A percentile compares a stretch with the other conserved stretches of the same genome.
Evolutionary conservation across 2,113 vertebrate genomes (phyloP).

Genomic region (Pedionomus torquatus): DNA sequence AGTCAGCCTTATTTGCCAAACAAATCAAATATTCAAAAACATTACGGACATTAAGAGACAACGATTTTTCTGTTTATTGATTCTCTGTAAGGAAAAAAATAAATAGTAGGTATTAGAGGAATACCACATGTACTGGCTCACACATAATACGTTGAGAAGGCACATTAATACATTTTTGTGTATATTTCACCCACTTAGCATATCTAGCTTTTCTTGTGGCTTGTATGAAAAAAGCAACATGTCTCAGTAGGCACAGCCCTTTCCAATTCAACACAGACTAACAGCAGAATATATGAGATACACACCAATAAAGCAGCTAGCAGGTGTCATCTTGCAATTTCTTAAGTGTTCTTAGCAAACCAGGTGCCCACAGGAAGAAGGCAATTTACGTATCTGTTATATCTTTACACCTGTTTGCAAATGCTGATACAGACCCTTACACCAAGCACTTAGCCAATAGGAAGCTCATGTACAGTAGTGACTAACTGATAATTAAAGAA

Average conservation of each 20-base stretch:
- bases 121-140: background rate
- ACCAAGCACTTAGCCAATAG: constrained; percentile 22
- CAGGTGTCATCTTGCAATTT: constrained; percentile 53
- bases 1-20: background rate
- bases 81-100: background rate
- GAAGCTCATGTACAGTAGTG: constrained; percentile 5
- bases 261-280: background rate
- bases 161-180: background rate
- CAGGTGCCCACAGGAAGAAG: constrained; percentile 58
- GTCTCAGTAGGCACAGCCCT: background rate
- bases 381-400: constrained; percentile 51
- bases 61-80: background rate
- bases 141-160: accelerated
- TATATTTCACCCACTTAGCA: background rate
- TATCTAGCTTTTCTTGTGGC: background rate
- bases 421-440: constrained; percentile 22
- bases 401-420: constrained; percentile 62
- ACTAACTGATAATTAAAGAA: constrained; percentile 57
- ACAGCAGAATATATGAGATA: background rate
- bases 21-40: background rate
- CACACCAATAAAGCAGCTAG: constrained; percentile 45
- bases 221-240: background rate
- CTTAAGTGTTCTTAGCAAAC: constrained; percentile 56
- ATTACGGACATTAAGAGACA: background rate
- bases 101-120: background rate